A percentile compares a stretch with the other conserved stretches of the same genome.
These are phyloP conservation scores for Hypomecis atomaria DNA, from an alignment of 2,888 invertebrate genomes.

Conservation along the genomic window DNA sequence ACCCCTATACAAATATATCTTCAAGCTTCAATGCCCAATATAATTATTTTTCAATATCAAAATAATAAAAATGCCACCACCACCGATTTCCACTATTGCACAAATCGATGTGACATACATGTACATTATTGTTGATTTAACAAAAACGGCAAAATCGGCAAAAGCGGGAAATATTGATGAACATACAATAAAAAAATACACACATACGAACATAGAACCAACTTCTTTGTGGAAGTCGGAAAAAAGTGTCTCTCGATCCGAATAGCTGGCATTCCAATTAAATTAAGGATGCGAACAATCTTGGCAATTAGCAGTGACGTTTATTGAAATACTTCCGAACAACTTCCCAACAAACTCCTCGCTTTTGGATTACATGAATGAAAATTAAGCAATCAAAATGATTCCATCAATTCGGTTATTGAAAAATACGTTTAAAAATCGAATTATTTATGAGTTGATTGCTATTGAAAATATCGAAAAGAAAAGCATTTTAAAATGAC, in stretches of 20 bases:
- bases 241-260: constrained; percentile 15
- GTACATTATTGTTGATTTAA: too few species aligned
- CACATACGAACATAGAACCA: too few species aligned
- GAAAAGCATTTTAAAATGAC: constrained; percentile 3
- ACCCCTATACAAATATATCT: too few species aligned
- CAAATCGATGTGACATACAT: too few species aligned
- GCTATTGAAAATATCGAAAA: constrained; percentile 4
- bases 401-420: constrained; percentile 54
- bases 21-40: too few species aligned
- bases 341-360: constrained; percentile 46
- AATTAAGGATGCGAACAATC: constrained; percentile 44
- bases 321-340: constrained; percentile 68
- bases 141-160: too few species aligned
- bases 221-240: not conserved
- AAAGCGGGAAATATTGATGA: too few species aligned
- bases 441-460: constrained; percentile 8
- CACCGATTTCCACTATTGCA: too few species aligned
- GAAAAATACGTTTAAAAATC: constrained; percentile 38
- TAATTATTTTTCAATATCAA: too few species aligned
- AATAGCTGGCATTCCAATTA: constrained; percentile 32
- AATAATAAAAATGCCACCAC: too few species aligned
- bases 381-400: constrained; percentile 65
- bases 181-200: too few species aligned
- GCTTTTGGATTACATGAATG: constrained; percentile 63
- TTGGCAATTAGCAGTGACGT: constrained; percentile 63